These are phyloP conservation scores for Falco rusticolus DNA, from an alignment of 2,797 vertebrate species.

Conservation along the genomic window DNA sequence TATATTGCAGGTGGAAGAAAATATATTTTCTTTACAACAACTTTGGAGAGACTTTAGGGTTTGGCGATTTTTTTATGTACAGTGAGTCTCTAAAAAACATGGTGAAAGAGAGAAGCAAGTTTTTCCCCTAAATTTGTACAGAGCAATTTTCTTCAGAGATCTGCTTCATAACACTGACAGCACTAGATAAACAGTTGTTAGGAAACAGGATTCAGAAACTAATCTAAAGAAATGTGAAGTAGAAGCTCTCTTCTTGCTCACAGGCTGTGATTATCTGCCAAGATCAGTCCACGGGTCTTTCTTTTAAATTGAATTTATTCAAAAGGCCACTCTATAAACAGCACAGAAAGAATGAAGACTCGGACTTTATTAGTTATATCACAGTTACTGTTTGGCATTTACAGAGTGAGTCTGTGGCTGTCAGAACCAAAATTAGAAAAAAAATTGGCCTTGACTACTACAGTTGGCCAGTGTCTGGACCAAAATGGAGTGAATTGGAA, in stretches of 20 bases:
- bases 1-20: not conserved
- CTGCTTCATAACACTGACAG: not conserved
- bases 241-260: constrained; percentile 4
- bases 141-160: not conserved
- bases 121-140: not conserved
- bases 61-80: not conserved
- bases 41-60: not conserved
- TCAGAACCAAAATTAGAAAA: not conserved
- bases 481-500: not conserved
- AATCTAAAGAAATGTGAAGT: constrained; percentile 2
- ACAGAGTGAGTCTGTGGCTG: not conserved
- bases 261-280: constrained; percentile 12
- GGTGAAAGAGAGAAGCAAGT: not conserved
- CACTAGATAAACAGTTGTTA: not conserved
- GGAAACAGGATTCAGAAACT: not conserved
- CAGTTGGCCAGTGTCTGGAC: not conserved
- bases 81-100: not conserved
- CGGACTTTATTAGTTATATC: constrained; percentile 7
- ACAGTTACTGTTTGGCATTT: not conserved
- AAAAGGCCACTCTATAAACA: not conserved
- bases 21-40: not conserved
- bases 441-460: not conserved
- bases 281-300: not conserved
- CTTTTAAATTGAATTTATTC: constrained; percentile 18
- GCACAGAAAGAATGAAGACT: not conserved